Evolutionary conservation across 2,888 invertebrate genomes (phyloP).

Genomic region (Caenorhabditis drosophilae): DNA sequence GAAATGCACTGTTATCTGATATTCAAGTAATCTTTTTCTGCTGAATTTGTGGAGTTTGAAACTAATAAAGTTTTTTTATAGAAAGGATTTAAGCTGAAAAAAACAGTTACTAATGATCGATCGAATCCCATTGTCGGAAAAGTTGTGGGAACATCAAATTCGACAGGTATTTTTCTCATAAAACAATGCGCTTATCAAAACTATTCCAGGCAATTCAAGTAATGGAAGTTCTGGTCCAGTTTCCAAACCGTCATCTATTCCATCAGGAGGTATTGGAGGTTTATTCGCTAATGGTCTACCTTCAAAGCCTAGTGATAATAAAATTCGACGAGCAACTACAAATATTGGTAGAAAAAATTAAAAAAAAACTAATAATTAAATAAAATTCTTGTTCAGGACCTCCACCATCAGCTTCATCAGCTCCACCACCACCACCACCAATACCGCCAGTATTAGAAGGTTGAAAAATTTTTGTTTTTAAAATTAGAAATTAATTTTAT

Average conservation of each 20-base stretch:
- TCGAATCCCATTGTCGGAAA: constrained; percentile 55
- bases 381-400: constrained; percentile 21
- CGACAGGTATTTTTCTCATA: not conserved
- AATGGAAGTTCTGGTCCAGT: not conserved
- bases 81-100: constrained; percentile 57
- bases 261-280: constrained; percentile 51
- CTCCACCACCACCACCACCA: constrained; percentile 14
- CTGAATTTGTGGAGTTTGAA: not conserved
- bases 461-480: not conserved
- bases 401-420: constrained; percentile 31
- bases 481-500: not conserved
- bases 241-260: constrained; percentile 8
- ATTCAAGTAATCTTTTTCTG: constrained; percentile 33
- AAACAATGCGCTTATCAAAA: not conserved
- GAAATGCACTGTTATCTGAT: constrained; percentile 47
- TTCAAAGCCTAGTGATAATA: constrained; percentile 63
- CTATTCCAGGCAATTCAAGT: not conserved
- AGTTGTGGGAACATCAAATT: constrained; percentile 7
- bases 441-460: constrained; percentile 6
- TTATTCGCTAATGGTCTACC: constrained; percentile 66
- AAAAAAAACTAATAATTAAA: not conserved
- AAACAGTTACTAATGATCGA: constrained; percentile 60
- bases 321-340: constrained; percentile 40
- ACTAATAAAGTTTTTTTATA: constrained; percentile 13
- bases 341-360: constrained; percentile 22